Evolutionary conservation across 2,797 vertebrate genomes (phyloP), one percentile per base, ranked within the genome.

Genomic region (Crenichthys baileyi): DNA sequence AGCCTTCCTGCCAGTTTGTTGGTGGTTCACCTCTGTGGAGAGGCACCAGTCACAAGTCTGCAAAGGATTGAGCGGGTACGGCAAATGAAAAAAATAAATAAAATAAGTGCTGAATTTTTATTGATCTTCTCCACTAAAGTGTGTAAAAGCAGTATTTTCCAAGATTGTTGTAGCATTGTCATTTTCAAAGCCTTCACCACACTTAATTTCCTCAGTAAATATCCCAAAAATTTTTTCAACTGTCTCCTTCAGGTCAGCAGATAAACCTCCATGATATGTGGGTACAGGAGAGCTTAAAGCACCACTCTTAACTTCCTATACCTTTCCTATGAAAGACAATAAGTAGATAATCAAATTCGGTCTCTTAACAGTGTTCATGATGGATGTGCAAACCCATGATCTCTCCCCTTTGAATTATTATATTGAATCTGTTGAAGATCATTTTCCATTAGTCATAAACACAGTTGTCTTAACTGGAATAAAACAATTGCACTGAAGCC

Each of bases 401-500:
- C 56, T 73, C 73, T 73, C 75, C 41, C 41, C 58, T 91, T 85
- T 81, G 75, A 85, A 72, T 82, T 85, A 85, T 84, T 81, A 29
- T 70, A 81, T 70, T 73, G 13, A 88, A 88, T 88, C 70, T 81
- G 80, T 48, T 81, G 80, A 79, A 85, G 73, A 85, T 87, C 44
- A 51, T 81, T 89, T 87, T 84, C 83, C 73, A 81, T 85, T 51
- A 68, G 60, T 73, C 73, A 83, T 1, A 8, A 88, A 82, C n/a
- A 74, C 50, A 87, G 76, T 73, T 82, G 67, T 83, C 73, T 83
- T 73, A 88, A 91, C 91, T 81, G 75, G 73, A 90, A 83, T 86
- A 80, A 84, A 90, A 90, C 82, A 87, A 87, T 82, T 77, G 73
- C 80, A 46, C 48, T 76, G 67, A 73, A 86, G 88, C 77, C 72